Base-by-base conservation (phyloP, 2,797 vertebrate genomes). In the Cirrhinus mrigala region DNA sequence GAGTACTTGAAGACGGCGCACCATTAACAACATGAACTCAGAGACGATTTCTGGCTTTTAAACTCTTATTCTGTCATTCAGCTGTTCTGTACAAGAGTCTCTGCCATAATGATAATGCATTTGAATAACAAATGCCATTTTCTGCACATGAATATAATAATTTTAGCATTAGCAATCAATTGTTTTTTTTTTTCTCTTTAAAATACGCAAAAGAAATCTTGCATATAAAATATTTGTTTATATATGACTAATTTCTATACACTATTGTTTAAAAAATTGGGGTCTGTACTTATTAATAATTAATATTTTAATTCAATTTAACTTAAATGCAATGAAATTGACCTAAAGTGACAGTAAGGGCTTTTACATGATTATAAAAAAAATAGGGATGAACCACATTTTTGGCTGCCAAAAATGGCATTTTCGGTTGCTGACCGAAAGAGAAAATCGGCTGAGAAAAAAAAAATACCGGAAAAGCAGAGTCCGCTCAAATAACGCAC, bases 41-140 rank as follows among this genome's bases (percentile, higher is more conserved):
- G 27, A 24, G 9, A 52, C 3, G 33, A 46, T 9, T 18, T 46
- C 6, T n/a, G 79, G 52, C 40, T 73, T 74, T 82, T 50, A 82
- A 73, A 50, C 56, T 37, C 40, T 82, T 20, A 50, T 83, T 48
- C 70, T 75, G 58, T 20, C 56, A 62, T 29, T 74, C 40, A 33
- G 44, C 44, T 3, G 18, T 22, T 60, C 52, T 33, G 6, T 14
- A 9, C 24, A 27, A 46, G 33, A 33, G 37, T 15, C 64, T 58
- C 33, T 14, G n/a, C 46, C 52, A 37, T 9, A 2, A 37, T 29
- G 1, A 46, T 46, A 12, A 60, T 12, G 20, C 3, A 11, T 58
- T 22, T 56, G 40, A 2, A 20, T 79, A 66, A 44, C 4, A 68
- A n/a, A 81, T 54, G 22, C 5, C 29, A 20, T 20, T 50, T 62